A percentile compares a stretch with the other conserved stretches of the same genome.
phyloP scores from a whole-genome alignment of 2,797 vertebrate genomes.

The Arnoldichthys spilopterus region DNA sequence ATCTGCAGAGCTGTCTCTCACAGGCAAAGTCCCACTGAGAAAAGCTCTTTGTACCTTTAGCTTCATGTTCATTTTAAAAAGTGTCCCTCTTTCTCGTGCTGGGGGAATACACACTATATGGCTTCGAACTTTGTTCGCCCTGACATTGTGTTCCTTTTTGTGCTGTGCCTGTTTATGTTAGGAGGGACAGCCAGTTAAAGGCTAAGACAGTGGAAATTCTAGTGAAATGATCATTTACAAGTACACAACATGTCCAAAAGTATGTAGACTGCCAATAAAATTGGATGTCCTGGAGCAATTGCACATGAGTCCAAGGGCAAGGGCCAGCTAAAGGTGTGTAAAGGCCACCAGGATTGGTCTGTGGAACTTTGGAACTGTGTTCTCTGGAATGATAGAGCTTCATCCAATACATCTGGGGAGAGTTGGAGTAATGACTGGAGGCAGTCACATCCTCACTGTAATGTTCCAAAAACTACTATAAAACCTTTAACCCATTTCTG shows the following conservation, averaged over 20 bases:
- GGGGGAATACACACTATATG: not conserved
- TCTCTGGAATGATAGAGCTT: too few relatives aligned
- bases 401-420: too few relatives aligned
- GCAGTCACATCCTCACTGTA: too few relatives aligned
- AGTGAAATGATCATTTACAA: not conserved
- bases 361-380: too few relatives aligned
- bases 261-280: not conserved
- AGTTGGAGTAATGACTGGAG: too few relatives aligned
- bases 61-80: constrained; percentile 30
- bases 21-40: constrained; percentile 27
- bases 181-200: not conserved
- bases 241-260: not conserved
- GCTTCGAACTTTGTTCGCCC: constrained; percentile 13
- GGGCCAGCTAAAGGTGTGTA: too few relatives aligned
- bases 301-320: too few relatives aligned
- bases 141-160: not conserved
- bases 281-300: too few relatives aligned
- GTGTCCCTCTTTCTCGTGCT: constrained; percentile 25
- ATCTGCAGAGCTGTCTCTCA: constrained; percentile 46
- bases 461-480: too few relatives aligned
- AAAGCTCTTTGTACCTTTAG: constrained; percentile 40
- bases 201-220: not conserved
- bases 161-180: not conserved
- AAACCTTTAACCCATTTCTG: too few relatives aligned
- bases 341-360: too few relatives aligned